Base-by-base conservation (phyloP, 2,113 vertebrate genomes). In the Oryzias celebensis region DNA sequence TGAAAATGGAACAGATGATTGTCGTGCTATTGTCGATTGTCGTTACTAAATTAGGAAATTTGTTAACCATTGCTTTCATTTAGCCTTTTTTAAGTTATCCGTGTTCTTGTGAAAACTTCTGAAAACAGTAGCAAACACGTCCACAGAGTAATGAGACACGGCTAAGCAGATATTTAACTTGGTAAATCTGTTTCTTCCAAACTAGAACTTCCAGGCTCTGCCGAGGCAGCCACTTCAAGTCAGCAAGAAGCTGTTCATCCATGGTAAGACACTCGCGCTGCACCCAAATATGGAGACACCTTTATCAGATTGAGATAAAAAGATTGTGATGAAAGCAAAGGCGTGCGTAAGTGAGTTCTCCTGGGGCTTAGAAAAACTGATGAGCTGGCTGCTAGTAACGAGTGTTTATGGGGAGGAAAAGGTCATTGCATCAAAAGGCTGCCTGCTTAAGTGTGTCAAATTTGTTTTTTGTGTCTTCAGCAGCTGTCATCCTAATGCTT, bases 131-230 rank as follows among this genome's bases (percentile, higher is more conserved):
- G 22, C 13, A 43, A 5, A 28, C 3, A 41, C 60, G 50, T 69
- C 17, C 15, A 44, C 0, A 0, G 47, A 10, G 44, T 46, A 42
- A 66, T 70, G 50, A 58, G 4, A 58, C 44, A n/a, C 23, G 56
- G 14, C 71, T 49, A 50, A 2, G 17, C 12, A 16, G 12, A 2
- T 7, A 4, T 7, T 45, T 58, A 23, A 59, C 23, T 50, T 71
- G 24, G 50, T 42, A 24, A 58, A 2, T 68, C 7, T 78, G 13
- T 78, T 7, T 70, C 26, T 41, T 24, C 24, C 10, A 0, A 55
- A 53, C 52, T 59, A 92, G 91, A 92, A 92, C 73, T 91, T 92
- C 69, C 90, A 91, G 74, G 87, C 90, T 5, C 62, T 92, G 42
- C 90, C 91, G 3, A 89, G 85, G 58, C 87, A 91, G 59, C 85